Evolutionary conservation across 2,888 invertebrate genomes (phyloP), one percentile per base, ranked within the genome.

Genomic region (Epinotia bilunana): DNA sequence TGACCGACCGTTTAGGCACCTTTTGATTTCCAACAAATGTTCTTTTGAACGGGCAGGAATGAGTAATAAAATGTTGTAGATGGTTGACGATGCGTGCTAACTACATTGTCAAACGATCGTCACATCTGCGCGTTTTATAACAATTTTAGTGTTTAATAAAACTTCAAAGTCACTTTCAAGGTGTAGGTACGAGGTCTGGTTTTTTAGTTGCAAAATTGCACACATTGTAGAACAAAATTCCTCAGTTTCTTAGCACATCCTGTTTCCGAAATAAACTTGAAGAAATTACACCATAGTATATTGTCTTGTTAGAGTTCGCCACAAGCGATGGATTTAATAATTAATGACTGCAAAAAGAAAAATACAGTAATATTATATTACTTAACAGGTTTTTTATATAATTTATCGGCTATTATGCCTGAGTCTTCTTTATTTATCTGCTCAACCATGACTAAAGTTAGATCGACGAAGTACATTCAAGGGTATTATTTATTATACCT

Each of bases 1-100:
- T 88, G 82, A 88, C 87, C n/a, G 57, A 28, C 61, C 75, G 67
- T 57, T 82, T 81, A 79, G 81, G 83, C 88, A 90, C 86, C 87
- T 90, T 89, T 86, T 71, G 82, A 79, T 82, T 80, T 79, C 55
- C 72, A 77, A 83, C 82, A 85, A 86, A 82, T 82, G 82, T 68
- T 76, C 73, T 65, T 71, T 82, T 81, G 80, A 80, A 83, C 78
- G 78, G 78, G 76, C 78, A 78, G 73, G 78, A 81, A 80, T 79
- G 69, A 77, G 39, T 39, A 72, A 65, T 65, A 75, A 62, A 71
- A 43, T 65, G 57, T 65, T 55, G 55, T 71, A 16, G 39, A 55
- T 61, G 65, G 20, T 43, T 62, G 46, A 55, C 57, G 75, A 57
- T 67, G 71, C 67, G 61, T 67, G 74, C 23, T 71, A 71, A 72